Evolutionary conservation across 2,888 invertebrate species (phyloP), one percentile per base, ranked within the genome.

Genomic region (Cactoblastis cactorum): DNA sequence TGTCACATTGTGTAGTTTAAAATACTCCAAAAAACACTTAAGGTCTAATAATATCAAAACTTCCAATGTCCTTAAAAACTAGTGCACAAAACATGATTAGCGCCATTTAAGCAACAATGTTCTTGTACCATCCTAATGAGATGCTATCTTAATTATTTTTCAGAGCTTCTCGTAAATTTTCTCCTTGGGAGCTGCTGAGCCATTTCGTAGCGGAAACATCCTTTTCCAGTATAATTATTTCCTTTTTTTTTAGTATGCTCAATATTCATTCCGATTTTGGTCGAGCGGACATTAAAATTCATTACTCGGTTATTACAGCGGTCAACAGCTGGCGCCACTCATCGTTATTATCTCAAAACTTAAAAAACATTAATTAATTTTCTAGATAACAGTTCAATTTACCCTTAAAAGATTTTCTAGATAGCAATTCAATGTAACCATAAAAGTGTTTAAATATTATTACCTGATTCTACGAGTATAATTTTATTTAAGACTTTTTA

Each of bases 261-360:
- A 83, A 84, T 86, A 84, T 85, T 79, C 80, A 76, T 83, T 77
- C 67, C 57, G 77, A 80, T 83, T 82, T 82, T 79, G 76, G 75
- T 68, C 61, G 74, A 75, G 77, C 63, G 73, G 74, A 76, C 75
- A 82, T 84, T 83, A 81, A 83, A 84, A 86, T 86, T 87, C 84
- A 87, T 83, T 82, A 79, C 80, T 77, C 65, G 63, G 78, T 80
- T 77, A 79, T 84, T 78, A 82, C 73, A 76, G 76, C 77, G 77
- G 76, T 80, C 80, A 83, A 79, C 85, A 87, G 81, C 84, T 85
- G 86, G 77, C 78, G 78, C 78, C 68, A 67, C 74, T 69, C 71
- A 71, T 73, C 71, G 74, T 77, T 81, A 79, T 80, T 74, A 77
- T 78, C 77, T 77, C 61, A 68, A 79, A 76, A 71, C 71, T 67